Evolutionary conservation across 2,113 vertebrate genomes (phyloP).

Genomic region (Xiphias gladius): DNA sequence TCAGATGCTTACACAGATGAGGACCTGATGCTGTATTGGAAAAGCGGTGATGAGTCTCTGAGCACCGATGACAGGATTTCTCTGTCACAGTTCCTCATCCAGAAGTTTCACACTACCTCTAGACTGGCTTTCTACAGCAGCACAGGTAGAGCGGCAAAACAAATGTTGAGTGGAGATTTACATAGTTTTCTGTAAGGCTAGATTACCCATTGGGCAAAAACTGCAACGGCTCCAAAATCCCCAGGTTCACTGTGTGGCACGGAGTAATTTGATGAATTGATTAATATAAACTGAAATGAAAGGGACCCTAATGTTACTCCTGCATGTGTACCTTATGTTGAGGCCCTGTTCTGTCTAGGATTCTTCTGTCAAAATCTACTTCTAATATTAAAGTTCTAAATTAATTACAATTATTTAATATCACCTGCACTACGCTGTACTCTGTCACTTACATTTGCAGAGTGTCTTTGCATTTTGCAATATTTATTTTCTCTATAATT

Average conservation of each 20-base stretch:
- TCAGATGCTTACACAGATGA: constrained; percentile 97
- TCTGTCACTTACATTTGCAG: background rate
- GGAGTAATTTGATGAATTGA: background rate
- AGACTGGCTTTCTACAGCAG: constrained; percentile 97
- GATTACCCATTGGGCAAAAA: background rate
- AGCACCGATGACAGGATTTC: constrained; percentile 95
- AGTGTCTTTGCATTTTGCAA: too few relatives aligned
- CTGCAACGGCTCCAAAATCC: background rate
- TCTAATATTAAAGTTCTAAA: background rate
- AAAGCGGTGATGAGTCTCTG: constrained; percentile 94
- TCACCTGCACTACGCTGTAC: background rate
- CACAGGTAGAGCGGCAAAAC: constrained; percentile 85
- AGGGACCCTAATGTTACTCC: constrained; percentile 1
- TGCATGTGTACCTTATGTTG: background rate
- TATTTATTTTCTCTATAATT: too few relatives aligned
- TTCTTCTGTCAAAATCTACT: too few relatives aligned
- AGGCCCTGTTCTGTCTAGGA: too few relatives aligned
- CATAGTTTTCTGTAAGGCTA: background rate
- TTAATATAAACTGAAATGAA: background rate
- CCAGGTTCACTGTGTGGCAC: background rate
- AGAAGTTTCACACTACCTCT: constrained; percentile 95
- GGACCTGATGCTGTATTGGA: constrained; percentile 98
- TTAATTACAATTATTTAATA: background rate
- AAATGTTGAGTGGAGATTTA: background rate
- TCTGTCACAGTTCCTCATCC: constrained; percentile 96